Percentiles rank a stretch among this genome's conserved stretches.
phyloP scores from a whole-genome alignment of 2,113 vertebrate species.

The Dasyurus viverrinus region DNA sequence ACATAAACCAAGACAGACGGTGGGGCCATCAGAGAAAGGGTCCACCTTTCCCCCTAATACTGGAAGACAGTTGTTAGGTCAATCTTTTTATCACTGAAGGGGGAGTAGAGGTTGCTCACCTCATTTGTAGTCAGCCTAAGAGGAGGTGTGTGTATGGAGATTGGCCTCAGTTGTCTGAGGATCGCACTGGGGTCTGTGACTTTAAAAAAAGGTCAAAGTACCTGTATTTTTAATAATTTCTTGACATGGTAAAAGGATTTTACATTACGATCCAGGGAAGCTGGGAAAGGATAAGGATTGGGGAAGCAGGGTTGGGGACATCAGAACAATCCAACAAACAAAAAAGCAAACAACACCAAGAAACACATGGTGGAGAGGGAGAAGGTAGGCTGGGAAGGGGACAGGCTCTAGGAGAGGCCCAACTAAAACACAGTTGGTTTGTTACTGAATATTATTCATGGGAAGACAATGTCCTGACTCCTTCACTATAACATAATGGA shows the following conservation, averaged over 20 bases:
- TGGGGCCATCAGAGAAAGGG: constrained; percentile 39
- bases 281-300: constrained; percentile 52
- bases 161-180: constrained; percentile 54
- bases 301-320: constrained; percentile 9
- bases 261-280: constrained; percentile 80
- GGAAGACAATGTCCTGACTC: constrained; percentile 82
- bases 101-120: constrained; percentile 8
- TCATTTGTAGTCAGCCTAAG: not conserved
- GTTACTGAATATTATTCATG: constrained; percentile 83
- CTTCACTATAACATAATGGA: constrained; percentile 34
- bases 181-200: constrained; percentile 67
- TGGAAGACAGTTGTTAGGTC: constrained; percentile 16
- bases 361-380: constrained; percentile 75
- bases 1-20: constrained; percentile 15
- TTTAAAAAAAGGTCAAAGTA: constrained; percentile 86
- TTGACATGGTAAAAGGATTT: constrained; percentile 85
- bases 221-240: constrained; percentile 86
- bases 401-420: constrained; percentile 56
- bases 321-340: constrained; percentile 72
- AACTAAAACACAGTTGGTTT: constrained; percentile 81
- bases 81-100: constrained; percentile 40
- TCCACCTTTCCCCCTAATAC: constrained; percentile 5
- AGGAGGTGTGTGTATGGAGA: not conserved
- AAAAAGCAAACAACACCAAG: constrained; percentile 78
- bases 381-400: constrained; percentile 32